Conservation (phyloP, 2,888 invertebrate genomes). For the Hirtodrosophila duncani region DNA sequence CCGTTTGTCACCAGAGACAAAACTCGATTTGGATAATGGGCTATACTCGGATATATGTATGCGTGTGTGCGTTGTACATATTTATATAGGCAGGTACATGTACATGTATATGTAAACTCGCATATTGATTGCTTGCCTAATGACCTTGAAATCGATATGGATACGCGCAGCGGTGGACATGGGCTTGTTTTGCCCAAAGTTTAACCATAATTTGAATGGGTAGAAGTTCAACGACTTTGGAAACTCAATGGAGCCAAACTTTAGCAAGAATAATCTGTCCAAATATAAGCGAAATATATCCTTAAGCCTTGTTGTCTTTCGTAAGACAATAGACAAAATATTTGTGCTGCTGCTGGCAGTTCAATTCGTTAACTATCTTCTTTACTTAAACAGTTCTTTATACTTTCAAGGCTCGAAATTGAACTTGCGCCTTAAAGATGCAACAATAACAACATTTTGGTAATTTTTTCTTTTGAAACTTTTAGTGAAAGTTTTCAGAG, state of each 20-base stretch:
- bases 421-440: constrained; percentile 25
- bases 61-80: too few relatives aligned
- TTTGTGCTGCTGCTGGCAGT: too few relatives aligned
- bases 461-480: constrained; percentile 11
- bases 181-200: constrained; percentile 23
- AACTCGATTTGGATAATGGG: constrained; percentile 13
- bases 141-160: constrained; percentile 32
- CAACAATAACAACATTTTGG: constrained; percentile 4
- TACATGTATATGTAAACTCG: neutral
- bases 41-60: neutral
- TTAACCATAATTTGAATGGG: constrained; percentile 32
- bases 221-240: constrained; percentile 19
- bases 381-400: too few relatives aligned
- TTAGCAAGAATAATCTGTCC: neutral
- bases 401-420: too few relatives aligned
- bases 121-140: constrained; percentile 36
- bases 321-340: too few relatives aligned
- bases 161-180: constrained; percentile 15
- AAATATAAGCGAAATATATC: too few relatives aligned
- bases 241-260: neutral
- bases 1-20: neutral
- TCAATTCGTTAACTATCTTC: neutral
- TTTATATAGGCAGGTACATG: too few relatives aligned
- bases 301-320: too few relatives aligned
- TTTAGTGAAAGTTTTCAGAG: constrained; percentile 19